These are phyloP conservation scores for Ptychodera flava DNA, from an alignment of 35 echinoderm and acorn worm species.

Conservation along the genomic window DNA sequence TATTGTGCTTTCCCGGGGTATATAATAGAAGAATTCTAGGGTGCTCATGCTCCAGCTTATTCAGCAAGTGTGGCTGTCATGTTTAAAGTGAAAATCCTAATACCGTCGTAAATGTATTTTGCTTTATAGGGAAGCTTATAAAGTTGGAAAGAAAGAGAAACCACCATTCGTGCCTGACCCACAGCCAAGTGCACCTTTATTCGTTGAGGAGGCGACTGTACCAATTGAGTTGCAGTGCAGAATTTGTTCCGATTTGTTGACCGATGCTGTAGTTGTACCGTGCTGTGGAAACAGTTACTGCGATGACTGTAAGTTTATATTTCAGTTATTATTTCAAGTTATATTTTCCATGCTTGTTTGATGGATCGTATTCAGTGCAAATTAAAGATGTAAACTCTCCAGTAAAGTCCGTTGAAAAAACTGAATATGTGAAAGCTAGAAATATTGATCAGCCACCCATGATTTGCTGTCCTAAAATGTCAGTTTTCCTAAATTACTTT, in stretches of 20 bases:
- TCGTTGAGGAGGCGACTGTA: conserved; percentile 61
- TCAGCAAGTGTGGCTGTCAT: too few species aligned
- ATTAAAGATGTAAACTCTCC: too few species aligned
- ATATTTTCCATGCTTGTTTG: neutral
- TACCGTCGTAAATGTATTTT: too few species aligned
- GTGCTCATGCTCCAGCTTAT: too few species aligned
- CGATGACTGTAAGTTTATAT: conserved; percentile 89
- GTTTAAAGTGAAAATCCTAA: too few species aligned
- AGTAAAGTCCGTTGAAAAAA: too few species aligned
- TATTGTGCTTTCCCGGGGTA: too few species aligned
- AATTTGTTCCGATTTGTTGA: conserved; percentile 71
- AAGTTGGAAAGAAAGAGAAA: conserved; percentile 65
- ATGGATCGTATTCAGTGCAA: neutral
- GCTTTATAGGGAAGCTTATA: conserved; percentile 63
- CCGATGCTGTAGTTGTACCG: conserved; percentile 85
- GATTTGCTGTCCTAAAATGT: too few species aligned
- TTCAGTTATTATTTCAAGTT: neutral
- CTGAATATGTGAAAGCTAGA: too few species aligned
- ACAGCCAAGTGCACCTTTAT: conserved; percentile 51
- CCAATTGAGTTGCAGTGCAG: conserved; percentile 66
- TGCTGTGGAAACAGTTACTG: conserved; percentile 97
- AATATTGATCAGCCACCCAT: too few species aligned
- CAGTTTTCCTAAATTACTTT: too few species aligned
- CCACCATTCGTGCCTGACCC: conserved; percentile 69
- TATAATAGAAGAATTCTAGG: too few species aligned